These are phyloP conservation scores for Megaceryle torquata DNA, from an alignment of 2,113 vertebrate genomes.

Conservation along the genomic window DNA sequence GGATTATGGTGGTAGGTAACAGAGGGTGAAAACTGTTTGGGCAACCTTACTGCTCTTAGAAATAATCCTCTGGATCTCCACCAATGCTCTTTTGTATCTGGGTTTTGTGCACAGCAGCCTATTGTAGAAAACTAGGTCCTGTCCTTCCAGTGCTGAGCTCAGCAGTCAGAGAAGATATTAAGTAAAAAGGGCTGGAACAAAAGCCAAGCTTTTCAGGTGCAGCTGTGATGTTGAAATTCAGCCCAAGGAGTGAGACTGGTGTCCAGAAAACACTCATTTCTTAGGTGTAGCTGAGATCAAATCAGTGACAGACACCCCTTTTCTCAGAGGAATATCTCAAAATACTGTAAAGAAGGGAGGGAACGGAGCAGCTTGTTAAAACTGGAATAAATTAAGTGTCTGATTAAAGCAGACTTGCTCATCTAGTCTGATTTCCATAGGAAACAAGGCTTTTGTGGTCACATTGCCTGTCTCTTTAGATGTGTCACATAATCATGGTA, in stretches of 20 bases:
- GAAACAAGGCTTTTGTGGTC: not conserved
- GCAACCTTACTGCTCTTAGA: not conserved
- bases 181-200: not conserved
- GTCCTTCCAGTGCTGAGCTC: not conserved
- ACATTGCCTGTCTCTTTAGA: not conserved
- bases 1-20: not conserved
- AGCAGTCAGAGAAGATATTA: not conserved
- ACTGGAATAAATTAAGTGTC: not conserved
- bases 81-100: not conserved
- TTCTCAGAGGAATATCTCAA: not conserved
- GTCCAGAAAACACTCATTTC: not conserved
- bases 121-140: not conserved
- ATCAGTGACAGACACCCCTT: not conserved
- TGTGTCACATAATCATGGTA: not conserved
- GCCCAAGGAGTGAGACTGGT: not conserved
- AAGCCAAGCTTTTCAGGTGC: not conserved
- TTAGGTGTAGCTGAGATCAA: not conserved
- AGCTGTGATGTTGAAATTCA: not conserved
- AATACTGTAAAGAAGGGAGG: not conserved
- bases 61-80: not conserved
- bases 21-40: not conserved
- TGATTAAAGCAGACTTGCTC: not conserved
- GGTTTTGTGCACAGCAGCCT: not conserved
- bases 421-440: conserved; percentile 10
- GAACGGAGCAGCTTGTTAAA: not conserved